Percentiles rank a stretch among this genome's conserved stretches.
These are phyloP conservation scores for Istiophorus platypterus DNA, from an alignment of 2,113 vertebrate genomes.

Conservation along the genomic window DNA sequence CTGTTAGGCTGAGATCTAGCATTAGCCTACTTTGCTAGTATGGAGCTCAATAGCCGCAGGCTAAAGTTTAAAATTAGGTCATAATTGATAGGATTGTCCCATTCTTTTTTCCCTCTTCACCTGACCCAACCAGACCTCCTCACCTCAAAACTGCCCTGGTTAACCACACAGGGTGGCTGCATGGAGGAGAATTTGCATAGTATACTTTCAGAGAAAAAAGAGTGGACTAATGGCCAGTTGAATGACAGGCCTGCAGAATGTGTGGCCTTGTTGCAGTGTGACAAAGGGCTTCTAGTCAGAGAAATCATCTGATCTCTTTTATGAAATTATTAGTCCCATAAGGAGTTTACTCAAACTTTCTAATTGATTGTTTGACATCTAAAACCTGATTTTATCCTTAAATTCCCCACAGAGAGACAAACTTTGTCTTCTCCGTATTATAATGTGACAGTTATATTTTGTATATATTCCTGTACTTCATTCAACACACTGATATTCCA, in stretches of 20 bases:
- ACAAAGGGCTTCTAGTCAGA: constrained; percentile 28
- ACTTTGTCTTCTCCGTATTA: not conserved
- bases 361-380: not conserved
- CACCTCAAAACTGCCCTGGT: constrained; percentile 25
- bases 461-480: not conserved
- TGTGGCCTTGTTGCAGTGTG: constrained; percentile 27
- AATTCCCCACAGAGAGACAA: not conserved
- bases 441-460: not conserved
- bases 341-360: constrained; percentile 9
- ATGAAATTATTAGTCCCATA: not conserved
- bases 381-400: not conserved
- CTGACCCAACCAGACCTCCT: constrained; percentile 29
- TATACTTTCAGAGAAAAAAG: constrained; percentile 2
- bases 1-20: constrained; percentile 66
- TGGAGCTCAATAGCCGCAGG: constrained; percentile 65
- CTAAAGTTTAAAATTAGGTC: constrained; percentile 73
- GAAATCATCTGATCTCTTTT: not conserved
- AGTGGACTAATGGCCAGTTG: constrained; percentile 19
- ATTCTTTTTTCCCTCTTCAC: constrained; percentile 33
- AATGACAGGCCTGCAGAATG: constrained; percentile 22
- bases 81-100: constrained; percentile 72
- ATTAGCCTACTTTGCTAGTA: constrained; percentile 78
- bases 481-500: not conserved
- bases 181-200: constrained; percentile 13
- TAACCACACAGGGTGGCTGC: constrained; percentile 17